Evolutionary conservation across 2,113 vertebrate genomes (phyloP).

Genomic region (Eulemur rufifrons): DNA sequence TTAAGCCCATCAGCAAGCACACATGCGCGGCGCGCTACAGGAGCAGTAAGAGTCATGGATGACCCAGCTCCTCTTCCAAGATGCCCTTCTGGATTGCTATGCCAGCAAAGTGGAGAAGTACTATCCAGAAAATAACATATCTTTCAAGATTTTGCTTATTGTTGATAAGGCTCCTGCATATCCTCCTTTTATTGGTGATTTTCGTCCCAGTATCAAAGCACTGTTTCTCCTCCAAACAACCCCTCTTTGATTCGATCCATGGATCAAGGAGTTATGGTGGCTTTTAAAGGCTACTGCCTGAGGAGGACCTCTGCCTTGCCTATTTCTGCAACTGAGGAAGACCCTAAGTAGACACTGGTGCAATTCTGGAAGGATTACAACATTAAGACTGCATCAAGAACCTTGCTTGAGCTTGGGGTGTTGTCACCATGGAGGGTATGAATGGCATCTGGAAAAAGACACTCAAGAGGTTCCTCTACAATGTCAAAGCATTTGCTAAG

Average conservation of each 20-base stretch:
- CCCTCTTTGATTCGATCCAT: neutral
- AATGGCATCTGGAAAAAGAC: neutral
- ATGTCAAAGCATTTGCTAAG: neutral
- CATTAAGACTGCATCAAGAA: neutral
- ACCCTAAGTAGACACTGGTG: neutral
- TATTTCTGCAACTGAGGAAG: neutral
- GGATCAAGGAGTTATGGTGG: neutral
- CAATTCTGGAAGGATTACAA: neutral
- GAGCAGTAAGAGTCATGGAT: neutral
- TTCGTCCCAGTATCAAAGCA: neutral
- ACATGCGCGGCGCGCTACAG: neutral
- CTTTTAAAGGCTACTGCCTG: neutral
- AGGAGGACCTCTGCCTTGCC: neutral
- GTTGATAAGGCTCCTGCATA: neutral
- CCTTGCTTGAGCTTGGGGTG: neutral
- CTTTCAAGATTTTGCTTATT: neutral
- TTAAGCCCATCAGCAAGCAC: neutral
- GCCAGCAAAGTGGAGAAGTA: neutral
- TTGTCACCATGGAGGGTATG: neutral
- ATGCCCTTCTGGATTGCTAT: neutral
- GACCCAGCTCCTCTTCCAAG: neutral
- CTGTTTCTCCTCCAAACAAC: neutral
- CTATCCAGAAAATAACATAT: neutral
- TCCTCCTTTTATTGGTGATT: neutral
- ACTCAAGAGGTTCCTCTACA: neutral